These are phyloP conservation scores for Lacanobia wlatinum DNA, from an alignment of 2,888 invertebrate species.

Conservation along the genomic window DNA sequence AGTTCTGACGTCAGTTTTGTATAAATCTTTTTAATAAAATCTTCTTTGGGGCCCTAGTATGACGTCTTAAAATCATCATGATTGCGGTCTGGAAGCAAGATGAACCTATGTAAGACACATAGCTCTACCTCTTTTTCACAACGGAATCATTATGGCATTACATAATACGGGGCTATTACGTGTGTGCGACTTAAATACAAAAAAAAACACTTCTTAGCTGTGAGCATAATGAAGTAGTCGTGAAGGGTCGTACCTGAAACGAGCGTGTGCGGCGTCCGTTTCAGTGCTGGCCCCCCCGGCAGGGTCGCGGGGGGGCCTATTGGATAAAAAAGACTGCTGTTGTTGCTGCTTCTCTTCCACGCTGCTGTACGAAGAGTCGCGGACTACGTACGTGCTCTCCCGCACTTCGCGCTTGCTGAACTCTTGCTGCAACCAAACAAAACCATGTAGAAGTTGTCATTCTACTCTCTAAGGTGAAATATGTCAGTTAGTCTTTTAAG, in stretches of 20 bases:
- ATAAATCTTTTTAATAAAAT: background rate
- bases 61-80: too few relatives aligned
- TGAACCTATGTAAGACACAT: too few relatives aligned
- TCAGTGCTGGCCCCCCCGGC: constrained; percentile 90
- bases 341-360: constrained; percentile 86
- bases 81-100: too few relatives aligned
- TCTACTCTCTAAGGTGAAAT: background rate
- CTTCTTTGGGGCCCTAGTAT: too few relatives aligned
- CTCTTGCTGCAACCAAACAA: constrained; percentile 79
- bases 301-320: constrained; percentile 91
- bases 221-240: background rate
- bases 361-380: constrained; percentile 88
- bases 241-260: constrained; percentile 82
- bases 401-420: constrained; percentile 84
- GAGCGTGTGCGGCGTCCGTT: constrained; percentile 90
- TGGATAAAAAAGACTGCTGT: constrained; percentile 91
- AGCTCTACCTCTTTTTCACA: too few relatives aligned
- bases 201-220: too few relatives aligned
- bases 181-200: too few relatives aligned
- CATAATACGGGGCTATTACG: too few relatives aligned
- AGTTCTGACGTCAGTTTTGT: background rate
- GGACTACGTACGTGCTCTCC: constrained; percentile 87
- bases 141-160: too few relatives aligned
- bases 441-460: background rate
- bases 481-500: too few relatives aligned